phyloP scores from a whole-genome alignment of 2,888 invertebrate species.

The Diarsia dahlii region DNA sequence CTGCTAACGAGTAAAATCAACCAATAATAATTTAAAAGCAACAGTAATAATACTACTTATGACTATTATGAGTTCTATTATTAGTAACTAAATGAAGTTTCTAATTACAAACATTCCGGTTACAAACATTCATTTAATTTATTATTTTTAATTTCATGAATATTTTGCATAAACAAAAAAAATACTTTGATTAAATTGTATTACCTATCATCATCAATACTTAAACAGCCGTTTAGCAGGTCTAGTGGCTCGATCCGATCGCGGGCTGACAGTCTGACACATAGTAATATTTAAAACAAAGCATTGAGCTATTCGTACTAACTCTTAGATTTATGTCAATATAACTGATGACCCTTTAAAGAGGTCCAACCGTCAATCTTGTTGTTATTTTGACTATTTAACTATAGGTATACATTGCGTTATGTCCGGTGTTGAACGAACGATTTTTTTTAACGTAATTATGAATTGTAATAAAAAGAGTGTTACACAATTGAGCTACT shows the following conservation, averaged over 20 bases:
- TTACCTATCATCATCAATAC: slow-evolving; percentile 3
- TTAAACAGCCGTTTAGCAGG: neutral
- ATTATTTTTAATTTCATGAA: too few relatives aligned
- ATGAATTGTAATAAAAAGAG: neutral
- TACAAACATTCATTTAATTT: too few relatives aligned
- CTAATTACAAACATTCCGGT: neutral
- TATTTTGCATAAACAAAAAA: too few relatives aligned
- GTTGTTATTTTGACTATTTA: neutral
- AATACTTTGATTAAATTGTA: neutral
- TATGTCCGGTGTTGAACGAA: neutral
- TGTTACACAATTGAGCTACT: neutral
- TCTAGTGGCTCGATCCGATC: neutral
- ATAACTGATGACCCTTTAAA: neutral
- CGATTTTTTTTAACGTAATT: neutral
- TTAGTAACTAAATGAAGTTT: slow-evolving; percentile 7
- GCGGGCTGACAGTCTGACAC: neutral
- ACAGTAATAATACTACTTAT: neutral
- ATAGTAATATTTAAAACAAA: neutral
- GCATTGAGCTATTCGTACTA: too few relatives aligned
- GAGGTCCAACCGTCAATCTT: neutral
- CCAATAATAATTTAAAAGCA: neutral
- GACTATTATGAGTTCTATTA: neutral
- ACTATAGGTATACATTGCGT: neutral
- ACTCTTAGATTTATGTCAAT: too few relatives aligned
- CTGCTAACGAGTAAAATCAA: neutral